These are phyloP conservation scores for Hemichromis elongatus DNA, from an alignment of 2,113 vertebrate genomes.

Conservation along the genomic window DNA sequence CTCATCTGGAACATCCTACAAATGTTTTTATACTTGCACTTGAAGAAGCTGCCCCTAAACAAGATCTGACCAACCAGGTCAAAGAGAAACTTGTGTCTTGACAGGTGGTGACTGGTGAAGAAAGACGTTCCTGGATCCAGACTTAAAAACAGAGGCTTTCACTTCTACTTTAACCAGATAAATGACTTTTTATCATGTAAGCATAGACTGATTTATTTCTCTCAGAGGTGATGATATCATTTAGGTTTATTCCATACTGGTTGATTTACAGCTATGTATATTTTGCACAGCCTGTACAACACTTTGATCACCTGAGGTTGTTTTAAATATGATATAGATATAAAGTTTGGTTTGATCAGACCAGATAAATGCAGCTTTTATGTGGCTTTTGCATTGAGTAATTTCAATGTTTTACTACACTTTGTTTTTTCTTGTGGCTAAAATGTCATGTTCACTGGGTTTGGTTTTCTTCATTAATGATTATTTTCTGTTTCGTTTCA, in stretches of 20 bases:
- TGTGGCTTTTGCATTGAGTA: not conserved
- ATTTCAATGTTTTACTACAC: not conserved
- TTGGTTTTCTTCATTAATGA: not conserved
- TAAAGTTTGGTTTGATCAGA: not conserved
- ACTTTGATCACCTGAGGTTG: not conserved
- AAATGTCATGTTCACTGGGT: not conserved
- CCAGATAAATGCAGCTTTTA: not conserved
- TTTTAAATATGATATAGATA: not conserved
- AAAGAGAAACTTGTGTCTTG: not conserved
- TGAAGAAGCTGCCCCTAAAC: not conserved
- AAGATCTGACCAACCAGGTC: not conserved
- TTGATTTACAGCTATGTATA: not conserved
- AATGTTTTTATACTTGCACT: not conserved
- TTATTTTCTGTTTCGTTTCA: not conserved
- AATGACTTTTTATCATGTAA: not conserved
- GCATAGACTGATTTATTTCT: not conserved
- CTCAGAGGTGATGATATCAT: not conserved
- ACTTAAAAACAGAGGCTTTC: not conserved
- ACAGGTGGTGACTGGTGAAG: not conserved
- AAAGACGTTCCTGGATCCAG: not conserved
- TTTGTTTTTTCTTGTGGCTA: not conserved
- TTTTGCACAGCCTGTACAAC: not conserved
- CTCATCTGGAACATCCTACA: not conserved
- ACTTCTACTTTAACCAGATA: not conserved
- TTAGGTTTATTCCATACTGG: not conserved